These are phyloP conservation scores for Poeciliopsis turrubarensis DNA, from an alignment of 2,113 vertebrate genomes.

Conservation along the genomic window DNA sequence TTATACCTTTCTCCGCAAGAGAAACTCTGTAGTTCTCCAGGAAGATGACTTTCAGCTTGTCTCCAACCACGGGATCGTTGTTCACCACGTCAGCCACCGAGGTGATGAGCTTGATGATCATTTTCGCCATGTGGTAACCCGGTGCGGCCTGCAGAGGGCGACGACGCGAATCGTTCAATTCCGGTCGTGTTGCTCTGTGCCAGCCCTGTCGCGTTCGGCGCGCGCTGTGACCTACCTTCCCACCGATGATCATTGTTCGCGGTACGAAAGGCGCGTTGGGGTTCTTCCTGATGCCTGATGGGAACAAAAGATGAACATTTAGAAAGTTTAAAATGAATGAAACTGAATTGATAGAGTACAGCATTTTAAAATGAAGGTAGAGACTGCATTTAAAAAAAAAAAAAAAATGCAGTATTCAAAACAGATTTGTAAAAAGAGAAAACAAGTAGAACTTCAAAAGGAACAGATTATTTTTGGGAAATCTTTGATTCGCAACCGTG, in stretches of 20 bases:
- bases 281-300: constrained; percentile 88
- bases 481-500: too few species aligned
- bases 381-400: too few species aligned
- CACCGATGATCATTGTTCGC: constrained; percentile 94
- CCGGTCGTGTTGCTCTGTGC: neutral
- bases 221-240: constrained; percentile 83
- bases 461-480: too few species aligned
- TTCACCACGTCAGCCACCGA: constrained; percentile 91
- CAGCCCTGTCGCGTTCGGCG: neutral
- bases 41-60: constrained; percentile 93
- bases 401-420: too few species aligned
- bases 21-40: constrained; percentile 97
- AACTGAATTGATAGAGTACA: too few species aligned
- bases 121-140: constrained; percentile 96
- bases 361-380: too few species aligned
- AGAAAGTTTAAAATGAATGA: too few species aligned
- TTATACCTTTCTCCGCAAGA: constrained; percentile 92
- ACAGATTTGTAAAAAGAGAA: too few species aligned
- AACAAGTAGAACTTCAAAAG: too few species aligned
- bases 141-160: constrained; percentile 88
- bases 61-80: constrained; percentile 87
- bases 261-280: constrained; percentile 87
- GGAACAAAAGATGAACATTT: constrained; percentile 10
- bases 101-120: constrained; percentile 95
- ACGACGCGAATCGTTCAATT: neutral